phyloP scores from a whole-genome alignment of 2,888 invertebrate genomes.

The Galerucella pusilla region DNA sequence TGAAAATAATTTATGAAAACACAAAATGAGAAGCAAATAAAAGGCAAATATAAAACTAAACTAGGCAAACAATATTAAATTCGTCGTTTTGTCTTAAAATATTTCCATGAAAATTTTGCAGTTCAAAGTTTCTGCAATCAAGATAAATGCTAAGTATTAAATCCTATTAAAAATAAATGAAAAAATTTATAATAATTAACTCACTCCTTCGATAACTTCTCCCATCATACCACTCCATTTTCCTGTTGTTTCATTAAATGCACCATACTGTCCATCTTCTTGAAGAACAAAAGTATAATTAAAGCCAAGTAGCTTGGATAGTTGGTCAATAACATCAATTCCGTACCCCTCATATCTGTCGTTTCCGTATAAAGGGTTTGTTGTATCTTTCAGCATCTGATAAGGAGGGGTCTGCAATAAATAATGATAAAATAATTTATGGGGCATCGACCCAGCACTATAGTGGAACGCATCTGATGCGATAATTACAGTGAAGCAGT shows the following conservation, averaged over 20 bases:
- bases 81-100: too few species aligned
- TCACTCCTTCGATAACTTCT: slow-evolving; percentile 77
- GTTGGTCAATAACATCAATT: slow-evolving; percentile 85
- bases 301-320: slow-evolving; percentile 82
- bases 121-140: too few species aligned
- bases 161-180: background rate
- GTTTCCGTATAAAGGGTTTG: slow-evolving; percentile 76
- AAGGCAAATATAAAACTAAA: too few species aligned
- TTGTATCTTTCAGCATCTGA: slow-evolving; percentile 83
- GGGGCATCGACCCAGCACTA: too few species aligned
- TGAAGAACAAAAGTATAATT: slow-evolving; percentile 85
- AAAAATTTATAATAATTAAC: slow-evolving; percentile 41
- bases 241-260: slow-evolving; percentile 69
- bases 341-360: slow-evolving; percentile 89
- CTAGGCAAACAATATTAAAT: too few species aligned
- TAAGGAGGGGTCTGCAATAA: slow-evolving; percentile 80
- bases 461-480: too few species aligned
- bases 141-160: too few species aligned
- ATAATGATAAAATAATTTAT: too few species aligned
- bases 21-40: too few species aligned
- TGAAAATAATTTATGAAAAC: too few species aligned
- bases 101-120: too few species aligned
- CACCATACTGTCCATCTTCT: slow-evolving; percentile 81
- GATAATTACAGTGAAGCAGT: too few species aligned
- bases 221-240: slow-evolving; percentile 83